Conservation (phyloP, 2,888 invertebrate genomes). For the Drosophila pseudotalamancana region DNA sequence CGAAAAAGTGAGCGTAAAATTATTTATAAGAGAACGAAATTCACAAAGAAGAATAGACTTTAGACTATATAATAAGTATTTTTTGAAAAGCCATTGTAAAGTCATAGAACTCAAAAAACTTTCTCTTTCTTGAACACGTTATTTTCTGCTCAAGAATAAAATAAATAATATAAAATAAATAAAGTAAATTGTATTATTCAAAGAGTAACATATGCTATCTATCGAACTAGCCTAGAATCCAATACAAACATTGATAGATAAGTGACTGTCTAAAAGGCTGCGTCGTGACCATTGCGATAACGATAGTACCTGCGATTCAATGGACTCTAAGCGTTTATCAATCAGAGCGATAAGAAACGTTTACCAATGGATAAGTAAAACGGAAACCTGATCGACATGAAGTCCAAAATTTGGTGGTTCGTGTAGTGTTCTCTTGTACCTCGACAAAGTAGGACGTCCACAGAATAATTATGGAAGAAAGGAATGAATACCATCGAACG, state of each 20-base stretch:
- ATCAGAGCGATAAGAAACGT: constrained; percentile 70
- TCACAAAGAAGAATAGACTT: too few relatives aligned
- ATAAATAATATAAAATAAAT: neutral
- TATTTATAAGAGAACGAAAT: too few relatives aligned
- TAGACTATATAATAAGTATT: too few relatives aligned
- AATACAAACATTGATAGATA: constrained; percentile 46
- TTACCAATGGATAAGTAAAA: constrained; percentile 45
- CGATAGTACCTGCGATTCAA: constrained; percentile 17
- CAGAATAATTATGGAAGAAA: constrained; percentile 36
- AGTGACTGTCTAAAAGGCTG: constrained; percentile 28
- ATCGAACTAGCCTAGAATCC: constrained; percentile 18
- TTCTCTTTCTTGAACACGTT: neutral
- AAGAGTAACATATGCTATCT: constrained; percentile 20
- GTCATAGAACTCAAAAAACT: neutral
- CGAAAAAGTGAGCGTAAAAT: too few relatives aligned
- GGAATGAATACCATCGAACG: constrained; percentile 35
- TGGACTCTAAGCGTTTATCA: constrained; percentile 44
- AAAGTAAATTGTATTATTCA: neutral
- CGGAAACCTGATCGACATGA: constrained; percentile 33
- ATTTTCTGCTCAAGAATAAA: neutral
- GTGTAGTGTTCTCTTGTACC: constrained; percentile 40
- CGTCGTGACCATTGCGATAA: constrained; percentile 18
- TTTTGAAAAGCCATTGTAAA: too few relatives aligned
- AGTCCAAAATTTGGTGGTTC: constrained; percentile 4
- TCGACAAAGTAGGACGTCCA: constrained; percentile 44